A percentile compares a stretch with the other conserved stretches of the same genome.
Conservation (phyloP, 2,113 vertebrate species). For the Ceratotherium simum region DNA sequence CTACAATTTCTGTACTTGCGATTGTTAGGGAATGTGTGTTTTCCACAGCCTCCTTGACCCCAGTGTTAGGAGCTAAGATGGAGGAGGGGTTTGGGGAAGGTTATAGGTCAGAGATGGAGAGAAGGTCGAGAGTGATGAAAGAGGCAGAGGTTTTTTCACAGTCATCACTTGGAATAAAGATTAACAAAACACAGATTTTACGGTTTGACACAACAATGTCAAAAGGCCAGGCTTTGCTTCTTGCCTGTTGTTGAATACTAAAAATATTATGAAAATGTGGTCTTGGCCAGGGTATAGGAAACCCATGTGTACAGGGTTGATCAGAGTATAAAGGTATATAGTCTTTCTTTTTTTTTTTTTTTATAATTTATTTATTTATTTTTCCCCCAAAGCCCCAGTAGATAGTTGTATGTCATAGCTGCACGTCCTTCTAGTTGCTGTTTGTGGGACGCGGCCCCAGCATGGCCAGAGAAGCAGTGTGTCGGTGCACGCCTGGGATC, state of each 20-base stretch:
- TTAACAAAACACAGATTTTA: neutral
- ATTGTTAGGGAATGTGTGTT: neutral
- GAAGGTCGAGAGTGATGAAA: neutral
- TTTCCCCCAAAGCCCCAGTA: too few relatives aligned
- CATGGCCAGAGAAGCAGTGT: too few relatives aligned
- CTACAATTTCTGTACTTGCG: neutral
- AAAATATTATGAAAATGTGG: neutral
- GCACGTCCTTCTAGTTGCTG: too few relatives aligned
- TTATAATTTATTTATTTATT: too few relatives aligned
- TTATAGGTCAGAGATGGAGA: rapidly evolving
- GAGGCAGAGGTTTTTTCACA: neutral
- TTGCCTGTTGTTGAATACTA: neutral
- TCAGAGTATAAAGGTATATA: rapidly evolving
- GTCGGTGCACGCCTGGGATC: too few relatives aligned
- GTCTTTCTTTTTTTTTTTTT: neutral
- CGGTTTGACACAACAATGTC: neutral
- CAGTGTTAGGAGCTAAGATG: neutral
- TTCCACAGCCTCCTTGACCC: neutral
- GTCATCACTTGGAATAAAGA: neutral
- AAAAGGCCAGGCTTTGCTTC: neutral
- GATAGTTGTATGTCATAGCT: too few relatives aligned
- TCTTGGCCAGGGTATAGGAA: neutral
- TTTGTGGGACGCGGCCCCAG: too few relatives aligned
- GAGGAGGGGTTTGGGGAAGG: neutral
- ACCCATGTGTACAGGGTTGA: neutral